Base-by-base conservation (phyloP, 2,113 vertebrate genomes). In the Xiphias gladius region DNA sequence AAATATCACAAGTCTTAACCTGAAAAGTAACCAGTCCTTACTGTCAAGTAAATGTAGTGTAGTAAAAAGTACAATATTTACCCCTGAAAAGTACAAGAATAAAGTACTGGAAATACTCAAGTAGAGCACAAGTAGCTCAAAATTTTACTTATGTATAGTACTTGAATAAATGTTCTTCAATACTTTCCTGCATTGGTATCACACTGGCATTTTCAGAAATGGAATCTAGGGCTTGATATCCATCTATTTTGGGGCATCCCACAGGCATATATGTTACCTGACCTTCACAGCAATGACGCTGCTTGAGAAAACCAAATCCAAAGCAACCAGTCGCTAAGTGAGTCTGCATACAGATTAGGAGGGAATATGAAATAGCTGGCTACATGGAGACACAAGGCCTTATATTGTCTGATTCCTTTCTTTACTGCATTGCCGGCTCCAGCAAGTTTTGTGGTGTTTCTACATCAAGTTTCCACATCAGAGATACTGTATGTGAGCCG, bases 311-410 rank as follows among this genome's bases (percentile, higher is more conserved):
- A 80, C 10, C 2, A 5, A 82, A 76, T 75, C 65, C 63, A 57
- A 58, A 74, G 84, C 75, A 79, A 78, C 76, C 80, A 52, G 71
- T 71, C 68, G 54, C 46, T 71, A 80, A 89, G 87, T 59, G 75
- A 76, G 65, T 74, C 65, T 32, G 30, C 59, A 52, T 67, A 72
- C 58, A 86, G 64, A 88, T 88, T 20, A 73, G 79, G 77, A 88
- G 64, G 26, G 48, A 67, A 76, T 32, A 62, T 79, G 77, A 80
- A 87, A 88, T 84, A 88, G 80, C 84, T 88, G 79, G 73, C 41
- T 41, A 39, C 74, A 46, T 70, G 82, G 80, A 85, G 73, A 76
- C 86, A 73, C 75, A 70, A 68, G 74, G n/a, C 66, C 68, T 75
- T 41, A 76, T 71, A 80, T 84, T 62, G 52, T 85, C 75, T 79